Evolutionary conservation across 1,140 invertebrate species (phyloP).

Genomic region (Formica selysi): DNA sequence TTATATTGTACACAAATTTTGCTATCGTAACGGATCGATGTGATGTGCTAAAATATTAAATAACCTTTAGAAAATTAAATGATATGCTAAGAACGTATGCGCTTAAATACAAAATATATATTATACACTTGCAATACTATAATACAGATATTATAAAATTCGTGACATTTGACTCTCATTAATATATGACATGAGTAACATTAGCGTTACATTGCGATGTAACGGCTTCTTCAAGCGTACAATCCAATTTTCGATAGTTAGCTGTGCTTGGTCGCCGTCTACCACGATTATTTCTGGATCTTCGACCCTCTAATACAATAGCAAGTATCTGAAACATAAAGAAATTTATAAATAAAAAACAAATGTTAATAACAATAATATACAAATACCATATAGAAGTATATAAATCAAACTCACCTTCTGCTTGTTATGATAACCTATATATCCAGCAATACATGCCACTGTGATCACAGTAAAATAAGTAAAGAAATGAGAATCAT

Average conservation of each 20-base stretch:
- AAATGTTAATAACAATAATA: background rate
- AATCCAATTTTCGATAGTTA: conserved; percentile 88
- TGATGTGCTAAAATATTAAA: conserved; percentile 20
- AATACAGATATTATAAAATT: conserved; percentile 66
- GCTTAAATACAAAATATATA: conserved; percentile 72
- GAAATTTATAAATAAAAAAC: background rate
- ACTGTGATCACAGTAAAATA: conserved; percentile 89
- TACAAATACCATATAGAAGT: conserved; percentile 1
- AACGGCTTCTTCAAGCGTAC: conserved; percentile 89
- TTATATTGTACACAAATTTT: conserved; percentile 2
- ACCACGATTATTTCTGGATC: conserved; percentile 83
- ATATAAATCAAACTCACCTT: conserved; percentile 85
- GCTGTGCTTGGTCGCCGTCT: conserved; percentile 87
- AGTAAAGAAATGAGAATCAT: conserved; percentile 88
- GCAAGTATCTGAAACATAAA: conserved; percentile 86
- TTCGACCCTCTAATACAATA: conserved; percentile 87
- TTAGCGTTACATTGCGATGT: conserved; percentile 86
- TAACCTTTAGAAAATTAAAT: conserved; percentile 64
- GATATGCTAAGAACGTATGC: conserved; percentile 58
- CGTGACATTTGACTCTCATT: conserved; percentile 68
- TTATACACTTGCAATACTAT: conserved; percentile 71
- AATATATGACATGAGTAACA: conserved; percentile 86
- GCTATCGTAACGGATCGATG: background rate
- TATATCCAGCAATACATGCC: conserved; percentile 88
- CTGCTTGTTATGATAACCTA: conserved; percentile 90